phyloP scores from a whole-genome alignment of 2,113 vertebrate genomes.

The Benitochromis conjunctus region DNA sequence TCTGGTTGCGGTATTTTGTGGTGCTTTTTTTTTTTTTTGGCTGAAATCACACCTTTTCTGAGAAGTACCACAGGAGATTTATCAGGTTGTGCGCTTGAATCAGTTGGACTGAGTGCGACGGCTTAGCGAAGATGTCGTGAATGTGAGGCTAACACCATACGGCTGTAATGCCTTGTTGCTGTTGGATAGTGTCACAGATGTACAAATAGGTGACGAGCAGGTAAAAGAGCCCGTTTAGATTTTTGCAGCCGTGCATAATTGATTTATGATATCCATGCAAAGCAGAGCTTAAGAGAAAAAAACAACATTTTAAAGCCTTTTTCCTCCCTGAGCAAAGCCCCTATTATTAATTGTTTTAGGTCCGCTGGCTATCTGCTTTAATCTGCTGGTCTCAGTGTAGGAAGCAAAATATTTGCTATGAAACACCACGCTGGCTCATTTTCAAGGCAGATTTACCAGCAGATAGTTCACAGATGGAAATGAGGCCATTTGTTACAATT shows the following conservation, averaged over 20 bases:
- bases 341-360: conserved; percentile 68
- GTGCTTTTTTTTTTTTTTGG: background rate
- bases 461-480: conserved; percentile 61
- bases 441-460: conserved; percentile 61
- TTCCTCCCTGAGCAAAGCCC: conserved; percentile 54
- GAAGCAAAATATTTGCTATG: conserved; percentile 66
- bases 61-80: background rate
- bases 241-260: conserved; percentile 46
- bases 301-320: conserved; percentile 50
- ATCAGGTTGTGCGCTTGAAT: background rate
- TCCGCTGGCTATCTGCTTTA: conserved; percentile 63
- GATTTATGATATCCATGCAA: conserved; percentile 59
- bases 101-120: background rate
- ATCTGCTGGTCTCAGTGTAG: conserved; percentile 62
- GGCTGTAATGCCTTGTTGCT: background rate
- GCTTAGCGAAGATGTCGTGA: background rate
- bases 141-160: background rate
- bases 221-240: conserved; percentile 27
- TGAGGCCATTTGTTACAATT: conserved; percentile 50
- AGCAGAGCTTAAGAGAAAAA: conserved; percentile 31
- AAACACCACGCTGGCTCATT: conserved; percentile 61
- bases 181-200: background rate
- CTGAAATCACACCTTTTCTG: background rate
- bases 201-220: background rate
- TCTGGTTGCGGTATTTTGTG: background rate